Base-by-base conservation (phyloP, 2,113 vertebrate species). In the Geothlypis trichas region DNA sequence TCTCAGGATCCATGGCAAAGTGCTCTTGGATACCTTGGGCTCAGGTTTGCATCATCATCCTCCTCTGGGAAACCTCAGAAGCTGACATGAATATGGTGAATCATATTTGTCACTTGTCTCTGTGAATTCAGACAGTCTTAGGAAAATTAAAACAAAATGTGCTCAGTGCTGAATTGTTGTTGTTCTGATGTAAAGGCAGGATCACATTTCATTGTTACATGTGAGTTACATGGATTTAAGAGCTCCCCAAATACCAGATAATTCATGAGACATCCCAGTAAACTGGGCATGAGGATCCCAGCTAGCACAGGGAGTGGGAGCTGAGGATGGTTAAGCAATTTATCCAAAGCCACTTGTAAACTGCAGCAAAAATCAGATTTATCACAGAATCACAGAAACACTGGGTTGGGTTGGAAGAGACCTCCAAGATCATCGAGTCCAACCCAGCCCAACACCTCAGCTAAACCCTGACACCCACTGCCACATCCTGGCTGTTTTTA, bases 141-240 rank as follows among this genome's bases (percentile, higher is more conserved):
- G 35, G 85, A 73, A 82, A 91, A 76, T 46, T 42, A 46, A 89
- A 97, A 9, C 54, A 83, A 79, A 91, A 91, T 69, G 42, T 35
- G 62, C 58, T 94, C 12, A 13, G 28, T 37, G 79, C 71, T 85
- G 71, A 51, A 27, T 62, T 82, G 9, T 6, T 42, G 30, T 59
- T 7, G 31, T 30, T 73, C 39, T 72, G 18, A 69, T 41, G 13
- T 69, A 59, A 87, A 85, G 83, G 51, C n/a, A 51, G 49, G 46
- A 24, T 30, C 20, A 13, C 17, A 4, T 80, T 62, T 47, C 33
- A 49, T 37, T 59, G 69, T 74, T 59, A 46, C 15, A 4, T 30
- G 15, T 9, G 44, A 78, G 18, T 83, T 86, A 58, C 24, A 5
- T 13, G 61, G 52, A 52, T 75, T 87, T 62, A 80, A 69, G 67